Conservation (phyloP, 1,140 invertebrate species). For the Formica selysi region DNA sequence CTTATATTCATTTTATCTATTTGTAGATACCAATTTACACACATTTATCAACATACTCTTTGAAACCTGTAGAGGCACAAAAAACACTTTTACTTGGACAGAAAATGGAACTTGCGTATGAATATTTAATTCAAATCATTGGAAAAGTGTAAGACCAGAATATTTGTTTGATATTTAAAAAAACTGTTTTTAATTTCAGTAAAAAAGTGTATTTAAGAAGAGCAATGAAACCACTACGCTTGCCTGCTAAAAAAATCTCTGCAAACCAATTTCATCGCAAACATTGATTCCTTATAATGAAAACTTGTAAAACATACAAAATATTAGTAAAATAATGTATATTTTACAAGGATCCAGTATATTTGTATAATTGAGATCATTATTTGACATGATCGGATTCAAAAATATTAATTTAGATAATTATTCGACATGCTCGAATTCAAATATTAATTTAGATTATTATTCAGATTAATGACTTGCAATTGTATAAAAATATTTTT, state of each 20-base stretch:
- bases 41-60: slow-evolving; percentile 86
- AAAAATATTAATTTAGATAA: slow-evolving; percentile 1
- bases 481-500: slow-evolving; percentile 11
- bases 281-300: background rate
- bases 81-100: slow-evolving; percentile 70
- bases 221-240: background rate
- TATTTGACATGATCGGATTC: background rate
- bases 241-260: background rate
- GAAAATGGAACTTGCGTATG: slow-evolving; percentile 36
- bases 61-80: slow-evolving; percentile 84
- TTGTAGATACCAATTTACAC: slow-evolving; percentile 87
- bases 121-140: background rate
- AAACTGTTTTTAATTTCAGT: slow-evolving; percentile 37
- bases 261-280: background rate
- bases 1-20: slow-evolving; percentile 17
- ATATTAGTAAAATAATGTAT: slow-evolving; percentile 49
- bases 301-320: background rate
- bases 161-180: background rate
- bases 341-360: slow-evolving; percentile 35
- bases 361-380: background rate
- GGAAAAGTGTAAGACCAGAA: background rate
- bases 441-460: background rate
- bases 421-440: too few species aligned
- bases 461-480: background rate
- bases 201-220: slow-evolving; percentile 31